Evolutionary conservation across 2,888 invertebrate species (phyloP), one percentile per base, ranked within the genome.

Genomic region (Eupithecia tripunctaria): DNA sequence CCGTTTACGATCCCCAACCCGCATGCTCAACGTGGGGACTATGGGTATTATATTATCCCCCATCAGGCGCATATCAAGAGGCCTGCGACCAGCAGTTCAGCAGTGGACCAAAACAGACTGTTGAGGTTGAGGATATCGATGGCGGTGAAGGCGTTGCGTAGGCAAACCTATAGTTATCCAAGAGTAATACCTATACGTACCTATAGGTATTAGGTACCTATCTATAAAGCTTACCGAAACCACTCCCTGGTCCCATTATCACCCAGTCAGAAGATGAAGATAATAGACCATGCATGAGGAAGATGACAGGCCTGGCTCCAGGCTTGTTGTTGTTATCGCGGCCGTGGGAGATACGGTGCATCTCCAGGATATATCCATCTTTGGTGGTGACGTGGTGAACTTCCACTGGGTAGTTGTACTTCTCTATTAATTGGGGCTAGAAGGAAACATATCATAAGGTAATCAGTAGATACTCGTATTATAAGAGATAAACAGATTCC

Each of bases 341-440:
- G 0, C 95, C 95, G 36, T 95, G 95, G 0, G 95, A 95, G 63
- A 98, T 97, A 62, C 98, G 95, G 84, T 98, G 97, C 83, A 98
- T 80, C 74, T 95, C 94, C 76, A 98, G 90, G n/a, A 97, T 95
- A 83, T 97, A 98, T 1, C 97, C 97, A 92, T 98, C 98, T 4
- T 93, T 86, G 0, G 98, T 98, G 5, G 89, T 90, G 0, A 96
- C 95, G 2, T 85, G 85, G 84, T 97, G 96, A 18, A 91, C 93
- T 88, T 97, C 96, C 0, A 95, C 85, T 0, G 95, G 95, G 84
- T 97, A 97, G 0, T 95, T 95, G 82, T 96, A 96, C 81, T 96
- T 96, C 18, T 84, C 83, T 0, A 96, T 90, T 29, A 96, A 85
- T 70, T 94, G 92, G 0, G 94, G 93, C 95, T 95, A 72, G 18